Evolutionary conservation across 1,140 invertebrate species (phyloP).

Genomic region (Adelges cooleyi): DNA sequence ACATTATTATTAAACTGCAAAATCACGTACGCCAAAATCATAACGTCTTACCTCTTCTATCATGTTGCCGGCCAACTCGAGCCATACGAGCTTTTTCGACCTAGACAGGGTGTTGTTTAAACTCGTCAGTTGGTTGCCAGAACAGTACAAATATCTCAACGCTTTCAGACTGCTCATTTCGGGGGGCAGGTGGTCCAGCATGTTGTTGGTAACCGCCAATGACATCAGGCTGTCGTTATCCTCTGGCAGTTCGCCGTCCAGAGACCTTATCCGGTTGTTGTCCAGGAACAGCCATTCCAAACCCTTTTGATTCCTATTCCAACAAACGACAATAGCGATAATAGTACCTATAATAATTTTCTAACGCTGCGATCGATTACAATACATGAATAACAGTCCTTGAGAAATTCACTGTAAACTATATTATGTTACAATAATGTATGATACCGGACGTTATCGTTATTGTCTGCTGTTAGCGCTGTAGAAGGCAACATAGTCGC

Average conservation of each 20-base stretch:
- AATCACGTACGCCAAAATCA: neutral
- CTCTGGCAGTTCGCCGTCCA: slow-evolving; percentile 60
- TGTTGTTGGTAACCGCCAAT: slow-evolving; percentile 59
- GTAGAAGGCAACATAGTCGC: too few species aligned
- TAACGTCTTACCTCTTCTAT: slow-evolving; percentile 52
- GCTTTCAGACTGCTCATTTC: slow-evolving; percentile 53
- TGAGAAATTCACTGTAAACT: too few species aligned
- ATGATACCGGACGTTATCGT: too few species aligned
- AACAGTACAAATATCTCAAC: slow-evolving; percentile 55
- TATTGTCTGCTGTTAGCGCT: too few species aligned
- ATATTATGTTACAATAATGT: too few species aligned
- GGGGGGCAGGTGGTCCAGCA: slow-evolving; percentile 52
- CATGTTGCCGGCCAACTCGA: slow-evolving; percentile 57
- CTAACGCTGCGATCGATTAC: too few species aligned
- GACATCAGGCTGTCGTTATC: slow-evolving; percentile 51
- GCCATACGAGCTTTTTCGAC: slow-evolving; percentile 48
- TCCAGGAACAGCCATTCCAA: slow-evolving; percentile 67
- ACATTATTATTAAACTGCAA: too few species aligned
- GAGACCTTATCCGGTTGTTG: slow-evolving; percentile 54
- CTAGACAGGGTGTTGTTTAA: slow-evolving; percentile 57
- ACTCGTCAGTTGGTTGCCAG: slow-evolving; percentile 54
- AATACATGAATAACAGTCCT: too few species aligned
- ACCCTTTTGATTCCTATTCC: slow-evolving; percentile 47
- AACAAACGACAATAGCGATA: neutral
- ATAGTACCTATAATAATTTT: too few species aligned